Conservation (phyloP, 2,888 invertebrate genomes). For the Aleiodes alternator region DNA sequence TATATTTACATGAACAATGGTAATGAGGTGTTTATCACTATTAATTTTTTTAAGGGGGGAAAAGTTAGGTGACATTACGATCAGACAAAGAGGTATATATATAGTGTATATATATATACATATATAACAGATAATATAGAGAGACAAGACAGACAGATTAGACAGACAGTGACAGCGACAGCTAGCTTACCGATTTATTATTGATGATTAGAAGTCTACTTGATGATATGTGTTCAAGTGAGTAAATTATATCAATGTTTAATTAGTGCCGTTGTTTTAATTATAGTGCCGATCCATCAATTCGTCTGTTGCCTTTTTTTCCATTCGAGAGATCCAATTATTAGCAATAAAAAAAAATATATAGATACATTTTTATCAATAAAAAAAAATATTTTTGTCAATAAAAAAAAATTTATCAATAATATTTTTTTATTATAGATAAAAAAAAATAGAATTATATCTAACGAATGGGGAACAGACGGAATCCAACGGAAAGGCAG, state of each 20-base stretch:
- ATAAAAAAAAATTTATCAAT: too few relatives aligned
- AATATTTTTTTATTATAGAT: too few relatives aligned
- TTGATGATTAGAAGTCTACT: slow-evolving; percentile 44
- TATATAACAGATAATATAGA: slow-evolving; percentile 53
- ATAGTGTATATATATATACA: slow-evolving; percentile 10
- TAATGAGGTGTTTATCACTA: slow-evolving; percentile 5
- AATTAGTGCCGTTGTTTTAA: slow-evolving; percentile 22
- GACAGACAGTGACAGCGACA: slow-evolving; percentile 66
- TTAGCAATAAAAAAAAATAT: too few relatives aligned
- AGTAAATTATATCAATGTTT: slow-evolving; percentile 50
- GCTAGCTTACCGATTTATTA: slow-evolving; percentile 69
- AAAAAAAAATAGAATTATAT: neutral
- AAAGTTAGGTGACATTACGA: slow-evolving; percentile 23
- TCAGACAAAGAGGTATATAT: slow-evolving; percentile 26
- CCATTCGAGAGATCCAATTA: slow-evolving; percentile 25
- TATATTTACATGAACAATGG: slow-evolving; percentile 34
- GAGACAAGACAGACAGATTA: slow-evolving; percentile 54
- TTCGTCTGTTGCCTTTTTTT: slow-evolving; percentile 67
- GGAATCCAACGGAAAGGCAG: slow-evolving; percentile 17
- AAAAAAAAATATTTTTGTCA: too few relatives aligned
- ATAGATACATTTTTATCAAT: too few relatives aligned
- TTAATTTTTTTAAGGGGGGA: too few relatives aligned
- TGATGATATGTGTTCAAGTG: slow-evolving; percentile 23
- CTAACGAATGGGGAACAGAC: neutral
- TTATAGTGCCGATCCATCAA: slow-evolving; percentile 63